phyloP scores from a whole-genome alignment of 1,140 invertebrate genomes.

The Drosophila tsacasi region DNA sequence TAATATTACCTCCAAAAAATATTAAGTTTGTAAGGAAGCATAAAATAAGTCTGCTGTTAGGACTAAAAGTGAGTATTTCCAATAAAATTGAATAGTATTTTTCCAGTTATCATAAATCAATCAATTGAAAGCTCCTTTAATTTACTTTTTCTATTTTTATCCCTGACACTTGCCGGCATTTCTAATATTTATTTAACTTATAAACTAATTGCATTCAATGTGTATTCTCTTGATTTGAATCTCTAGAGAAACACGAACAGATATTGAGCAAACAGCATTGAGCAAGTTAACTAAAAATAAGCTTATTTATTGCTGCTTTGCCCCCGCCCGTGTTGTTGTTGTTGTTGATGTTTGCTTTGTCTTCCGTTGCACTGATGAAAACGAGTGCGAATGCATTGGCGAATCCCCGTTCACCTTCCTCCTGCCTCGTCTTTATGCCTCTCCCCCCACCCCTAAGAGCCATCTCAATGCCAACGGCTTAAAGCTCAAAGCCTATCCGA shows the following conservation, averaged over 20 bases:
- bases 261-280: slow-evolving; percentile 33
- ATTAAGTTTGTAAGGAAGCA: too few relatives aligned
- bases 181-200: slow-evolving; percentile 9
- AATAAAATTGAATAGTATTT: too few relatives aligned
- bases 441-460: slow-evolving; percentile 6
- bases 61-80: too few relatives aligned
- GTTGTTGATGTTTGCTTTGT: slow-evolving; percentile 47
- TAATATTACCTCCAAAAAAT: too few relatives aligned
- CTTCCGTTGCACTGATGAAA: slow-evolving; percentile 73
- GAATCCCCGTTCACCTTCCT: slow-evolving; percentile 50
- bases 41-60: too few relatives aligned
- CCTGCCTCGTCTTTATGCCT: slow-evolving; percentile 11
- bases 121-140: too few relatives aligned
- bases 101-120: too few relatives aligned
- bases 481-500: slow-evolving; percentile 67
- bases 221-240: slow-evolving; percentile 35
- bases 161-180: not conserved
- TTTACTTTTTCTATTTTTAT: not conserved
- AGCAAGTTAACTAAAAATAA: slow-evolving; percentile 67
- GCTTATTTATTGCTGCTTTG: slow-evolving; percentile 64
- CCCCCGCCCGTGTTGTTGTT: not conserved
- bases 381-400: slow-evolving; percentile 39
- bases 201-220: slow-evolving; percentile 2
- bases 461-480: slow-evolving; percentile 48
- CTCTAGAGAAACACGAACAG: slow-evolving; percentile 25